phyloP scores from a whole-genome alignment of 2,797 vertebrate genomes.

The Lagorchestes hirsutus region DNA sequence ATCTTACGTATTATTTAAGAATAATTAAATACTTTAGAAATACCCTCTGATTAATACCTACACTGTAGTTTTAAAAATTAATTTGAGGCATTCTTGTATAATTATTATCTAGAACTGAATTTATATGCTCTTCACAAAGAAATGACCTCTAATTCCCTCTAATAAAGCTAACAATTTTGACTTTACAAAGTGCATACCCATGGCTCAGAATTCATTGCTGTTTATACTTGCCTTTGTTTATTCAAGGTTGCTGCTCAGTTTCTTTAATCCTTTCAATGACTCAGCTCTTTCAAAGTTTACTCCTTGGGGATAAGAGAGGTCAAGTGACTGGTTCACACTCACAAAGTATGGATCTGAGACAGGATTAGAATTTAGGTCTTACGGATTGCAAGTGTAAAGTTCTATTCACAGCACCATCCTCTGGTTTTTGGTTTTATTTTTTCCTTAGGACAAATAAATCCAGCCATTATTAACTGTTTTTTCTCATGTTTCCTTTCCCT shows the following conservation, averaged over 20 bases:
- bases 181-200: conserved; percentile 13
- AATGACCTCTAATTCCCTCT: neutral
- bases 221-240: conserved; percentile 56
- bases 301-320: neutral
- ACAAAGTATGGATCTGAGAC: neutral
- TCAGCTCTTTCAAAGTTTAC: neutral
- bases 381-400: neutral
- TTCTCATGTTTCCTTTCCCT: neutral
- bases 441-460: conserved; percentile 25
- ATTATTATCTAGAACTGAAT: conserved; percentile 53
- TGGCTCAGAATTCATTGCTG: conserved; percentile 28
- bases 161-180: conserved; percentile 11
- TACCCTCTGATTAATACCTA: conserved; percentile 50
- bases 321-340: neutral
- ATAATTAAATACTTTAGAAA: conserved; percentile 42
- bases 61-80: conserved; percentile 26
- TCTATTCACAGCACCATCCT: neutral
- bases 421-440: conserved; percentile 19
- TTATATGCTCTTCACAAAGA: conserved; percentile 54
- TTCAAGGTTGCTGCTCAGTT: neutral
- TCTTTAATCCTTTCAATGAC: conserved; percentile 14
- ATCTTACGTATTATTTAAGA: conserved; percentile 30
- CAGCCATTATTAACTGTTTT: neutral
- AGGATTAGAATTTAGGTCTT: neutral
- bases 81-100: conserved; percentile 4